These are phyloP conservation scores for Dasysyrphus tricinctus DNA, from an alignment of 2,888 invertebrate genomes.

Conservation along the genomic window DNA sequence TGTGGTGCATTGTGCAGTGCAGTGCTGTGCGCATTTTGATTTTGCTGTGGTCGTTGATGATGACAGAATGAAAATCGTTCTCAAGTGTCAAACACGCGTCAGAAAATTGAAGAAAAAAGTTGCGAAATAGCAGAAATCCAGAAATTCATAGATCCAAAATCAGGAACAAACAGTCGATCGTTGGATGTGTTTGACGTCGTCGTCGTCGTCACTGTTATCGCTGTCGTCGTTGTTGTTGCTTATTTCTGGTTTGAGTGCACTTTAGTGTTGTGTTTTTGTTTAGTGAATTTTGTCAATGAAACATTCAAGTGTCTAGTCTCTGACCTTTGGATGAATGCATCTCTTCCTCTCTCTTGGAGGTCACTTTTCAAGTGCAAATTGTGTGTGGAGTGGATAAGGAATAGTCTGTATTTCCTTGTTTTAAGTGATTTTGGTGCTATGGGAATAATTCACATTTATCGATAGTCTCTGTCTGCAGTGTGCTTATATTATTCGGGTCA, in stretches of 20 bases:
- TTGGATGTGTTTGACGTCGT: not conserved
- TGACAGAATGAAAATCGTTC: slow-evolving; percentile 22
- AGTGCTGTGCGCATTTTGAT: slow-evolving; percentile 58
- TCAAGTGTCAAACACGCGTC: slow-evolving; percentile 48
- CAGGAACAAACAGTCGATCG: not conserved
- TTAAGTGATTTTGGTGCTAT: slow-evolving; percentile 22
- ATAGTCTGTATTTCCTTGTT: slow-evolving; percentile 3
- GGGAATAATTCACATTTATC: not conserved
- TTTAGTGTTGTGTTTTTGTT: slow-evolving; percentile 19
- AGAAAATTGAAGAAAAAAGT: slow-evolving; percentile 43
- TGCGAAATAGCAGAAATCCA: slow-evolving; percentile 21
- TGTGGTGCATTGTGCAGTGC: slow-evolving; percentile 33
- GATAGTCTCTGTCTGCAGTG: slow-evolving; percentile 11
- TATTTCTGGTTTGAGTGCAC: slow-evolving; percentile 6
- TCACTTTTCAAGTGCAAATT: slow-evolving; percentile 34
- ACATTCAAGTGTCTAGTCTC: slow-evolving; percentile 36
- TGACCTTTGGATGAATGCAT: slow-evolving; percentile 13
- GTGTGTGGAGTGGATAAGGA: not conserved
- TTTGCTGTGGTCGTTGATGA: slow-evolving; percentile 22
- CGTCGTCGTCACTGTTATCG: not conserved
- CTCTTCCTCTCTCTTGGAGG: slow-evolving; percentile 21
- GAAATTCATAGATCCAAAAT: slow-evolving; percentile 8
- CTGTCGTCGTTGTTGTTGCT: not conserved
- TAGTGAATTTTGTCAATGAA: slow-evolving; percentile 19
- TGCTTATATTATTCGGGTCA: slow-evolving; percentile 6